Base-by-base conservation (phyloP, 2,888 invertebrate species). In the Villa cingulata region DNA sequence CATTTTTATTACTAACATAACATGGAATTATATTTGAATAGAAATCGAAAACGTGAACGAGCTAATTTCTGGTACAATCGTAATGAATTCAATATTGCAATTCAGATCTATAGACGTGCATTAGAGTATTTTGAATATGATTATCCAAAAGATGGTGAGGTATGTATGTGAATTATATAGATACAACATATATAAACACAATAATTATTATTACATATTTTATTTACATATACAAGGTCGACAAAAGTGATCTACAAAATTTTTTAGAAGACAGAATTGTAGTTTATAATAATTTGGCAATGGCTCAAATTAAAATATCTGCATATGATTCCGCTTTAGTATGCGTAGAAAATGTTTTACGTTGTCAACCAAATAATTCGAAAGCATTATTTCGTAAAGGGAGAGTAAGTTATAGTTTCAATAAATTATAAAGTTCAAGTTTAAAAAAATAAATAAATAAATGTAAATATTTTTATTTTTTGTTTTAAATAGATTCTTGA, bases 41-140 rank as follows among this genome's bases (percentile, higher is more conserved):
- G 85, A 15, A 79, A 81, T 57, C 72, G 74, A 50, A 89, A 88
- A 62, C 78, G 89, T 51, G 83, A 86, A 58, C 76, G 88, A 47
- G 95, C 94, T 7, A 94, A 94, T 67, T 89, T 86, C 77, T 88
- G 88, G 83, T 94, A 88, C 63, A 76, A 78, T 19, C 78, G 92
- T 42, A 80, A 81, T 20, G 92, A 94, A 60, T 80, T 81, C 46
- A 78, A 78, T 32, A 73, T 83, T 19, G 89, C 92, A 2, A 83
- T 94, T 48, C 87, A 88, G 59, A 78, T 89, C 57, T 95, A 95
- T 66, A 75, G 86, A 57, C 80, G 86, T 53, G 89, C 90, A 0
- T 67, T 92, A 15, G 85, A 88, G 60, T 86, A 81, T 59, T 71
- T 92, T 39, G 84, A 88, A 58, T 81, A 83, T 58, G n/a, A n/a